phyloP scores from a whole-genome alignment of 2,797 vertebrate genomes.

The Melanotaenia nigrans region DNA sequence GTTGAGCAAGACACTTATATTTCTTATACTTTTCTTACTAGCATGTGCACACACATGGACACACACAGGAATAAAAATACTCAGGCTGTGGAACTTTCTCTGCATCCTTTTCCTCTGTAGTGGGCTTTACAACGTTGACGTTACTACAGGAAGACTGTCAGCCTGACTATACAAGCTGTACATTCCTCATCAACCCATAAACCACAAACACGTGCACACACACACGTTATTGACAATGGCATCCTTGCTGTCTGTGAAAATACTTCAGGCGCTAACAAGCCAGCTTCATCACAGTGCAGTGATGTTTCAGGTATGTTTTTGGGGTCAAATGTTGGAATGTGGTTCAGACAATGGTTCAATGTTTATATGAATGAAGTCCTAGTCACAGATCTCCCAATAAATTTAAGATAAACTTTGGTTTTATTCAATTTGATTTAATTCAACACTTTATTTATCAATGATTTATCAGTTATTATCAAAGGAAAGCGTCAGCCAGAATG shows the following conservation, averaged over 20 bases:
- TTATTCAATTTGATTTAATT: too few species aligned
- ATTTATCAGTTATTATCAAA: too few species aligned
- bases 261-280: not conserved
- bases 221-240: constrained; percentile 1
- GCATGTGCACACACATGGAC: constrained; percentile 22
- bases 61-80: constrained; percentile 21
- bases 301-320: constrained; percentile 2
- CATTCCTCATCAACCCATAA: constrained; percentile 31
- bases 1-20: constrained; percentile 44
- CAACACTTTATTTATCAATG: too few species aligned
- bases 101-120: constrained; percentile 70
- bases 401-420: too few species aligned
- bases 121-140: constrained; percentile 53
- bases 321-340: not conserved
- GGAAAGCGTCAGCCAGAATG: too few species aligned
- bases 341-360: not conserved
- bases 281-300: not conserved
- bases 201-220: constrained; percentile 22
- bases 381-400: not conserved
- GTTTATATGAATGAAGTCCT: not conserved
- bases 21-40: constrained; percentile 39
- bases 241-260: constrained; percentile 16
- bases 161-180: constrained; percentile 27
- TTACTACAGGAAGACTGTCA: constrained; percentile 40
- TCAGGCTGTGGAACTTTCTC: constrained; percentile 62